A percentile compares a stretch with the other conserved stretches of the same genome.
Evolutionary conservation across 2,113 vertebrate genomes (phyloP).

Genomic region (Pollachius pollachius): DNA sequence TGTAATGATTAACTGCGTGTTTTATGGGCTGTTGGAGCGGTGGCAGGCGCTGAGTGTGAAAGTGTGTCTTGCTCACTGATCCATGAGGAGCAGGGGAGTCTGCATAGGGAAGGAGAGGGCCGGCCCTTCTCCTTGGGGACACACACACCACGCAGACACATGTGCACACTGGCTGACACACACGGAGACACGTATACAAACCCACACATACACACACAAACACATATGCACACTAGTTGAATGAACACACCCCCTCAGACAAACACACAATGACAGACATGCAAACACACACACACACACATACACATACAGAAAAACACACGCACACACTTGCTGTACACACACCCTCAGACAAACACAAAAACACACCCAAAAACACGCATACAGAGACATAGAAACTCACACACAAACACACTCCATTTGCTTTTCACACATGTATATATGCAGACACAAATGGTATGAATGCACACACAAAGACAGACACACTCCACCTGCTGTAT

Average conservation of each 20-base stretch:
- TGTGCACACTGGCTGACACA: background rate
- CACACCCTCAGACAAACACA: no score
- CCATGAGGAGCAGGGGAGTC: slow-evolving; percentile 42
- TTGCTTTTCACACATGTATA: no score
- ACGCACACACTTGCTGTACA: no score
- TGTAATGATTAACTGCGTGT: no score
- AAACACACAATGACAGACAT: no score
- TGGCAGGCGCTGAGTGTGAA: slow-evolving; percentile 21
- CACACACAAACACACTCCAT: no score
- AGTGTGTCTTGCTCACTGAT: slow-evolving; percentile 42
- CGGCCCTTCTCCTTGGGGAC: slow-evolving; percentile 32
- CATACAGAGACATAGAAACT: no score
- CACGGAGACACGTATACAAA: background rate
- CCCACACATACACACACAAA: background rate
- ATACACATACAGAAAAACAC: no score
- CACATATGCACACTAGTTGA: background rate
- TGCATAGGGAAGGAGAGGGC: slow-evolving; percentile 32
- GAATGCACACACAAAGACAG: background rate
- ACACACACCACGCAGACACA: background rate
- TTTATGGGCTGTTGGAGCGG: no score
- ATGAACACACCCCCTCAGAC: background rate
- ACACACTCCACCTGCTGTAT: background rate
- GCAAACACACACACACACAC: no score
- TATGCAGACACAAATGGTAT: background rate
- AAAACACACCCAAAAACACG: no score